phyloP scores from a whole-genome alignment of 2,113 vertebrate species.

The Spizaetus ornatus region DNA sequence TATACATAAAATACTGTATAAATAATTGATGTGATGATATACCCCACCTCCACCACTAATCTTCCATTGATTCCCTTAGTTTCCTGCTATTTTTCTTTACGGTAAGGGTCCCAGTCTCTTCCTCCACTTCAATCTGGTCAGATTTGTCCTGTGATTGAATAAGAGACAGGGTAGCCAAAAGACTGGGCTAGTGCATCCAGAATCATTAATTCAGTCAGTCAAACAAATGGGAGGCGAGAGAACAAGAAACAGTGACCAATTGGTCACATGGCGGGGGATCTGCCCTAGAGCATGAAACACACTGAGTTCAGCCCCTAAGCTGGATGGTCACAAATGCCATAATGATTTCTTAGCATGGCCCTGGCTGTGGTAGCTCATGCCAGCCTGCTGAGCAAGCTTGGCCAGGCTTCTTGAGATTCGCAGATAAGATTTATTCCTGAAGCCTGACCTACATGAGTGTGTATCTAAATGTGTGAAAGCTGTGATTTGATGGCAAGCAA shows the following conservation, averaged over 20 bases:
- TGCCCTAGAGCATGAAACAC: conserved; percentile 83
- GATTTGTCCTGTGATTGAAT: conserved; percentile 48
- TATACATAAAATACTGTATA: not conserved
- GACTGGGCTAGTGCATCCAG: conserved; percentile 54
- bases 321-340: conserved; percentile 75
- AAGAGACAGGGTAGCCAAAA: conserved; percentile 54
- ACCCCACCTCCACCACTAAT: not conserved
- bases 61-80: not conserved
- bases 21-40: not conserved
- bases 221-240: conserved; percentile 80
- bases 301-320: conserved; percentile 78
- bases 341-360: conserved; percentile 71
- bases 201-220: conserved; percentile 76
- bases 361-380: conserved; percentile 78
- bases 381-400: conserved; percentile 85
- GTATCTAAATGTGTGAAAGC: conserved; percentile 91
- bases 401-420: conserved; percentile 78
- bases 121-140: conserved; percentile 61
- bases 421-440: conserved; percentile 93
- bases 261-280: conserved; percentile 85
- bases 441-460: conserved; percentile 96
- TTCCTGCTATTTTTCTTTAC: not conserved
- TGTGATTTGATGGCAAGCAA: conserved; percentile 87
- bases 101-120: not conserved
- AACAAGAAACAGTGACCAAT: conserved; percentile 81